phyloP scores from a whole-genome alignment of 2,888 invertebrate genomes.

The Leucozona laternaria region DNA sequence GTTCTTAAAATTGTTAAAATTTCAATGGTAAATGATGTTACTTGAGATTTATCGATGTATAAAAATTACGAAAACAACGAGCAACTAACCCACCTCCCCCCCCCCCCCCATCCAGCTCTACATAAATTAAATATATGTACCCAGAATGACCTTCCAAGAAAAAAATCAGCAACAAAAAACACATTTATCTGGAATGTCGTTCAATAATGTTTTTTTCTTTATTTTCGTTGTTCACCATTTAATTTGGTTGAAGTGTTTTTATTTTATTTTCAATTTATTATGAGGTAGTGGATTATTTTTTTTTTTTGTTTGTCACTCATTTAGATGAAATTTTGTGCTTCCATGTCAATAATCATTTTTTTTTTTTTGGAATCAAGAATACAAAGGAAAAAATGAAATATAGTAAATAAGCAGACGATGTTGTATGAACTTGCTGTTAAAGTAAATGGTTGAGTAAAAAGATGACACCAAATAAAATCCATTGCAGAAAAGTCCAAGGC shows the following conservation, averaged over 20 bases:
- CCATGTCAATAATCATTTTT: neutral
- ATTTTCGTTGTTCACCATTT: constrained; percentile 10
- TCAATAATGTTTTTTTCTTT: constrained; percentile 3
- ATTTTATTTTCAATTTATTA: constrained; percentile 23
- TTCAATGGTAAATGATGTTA: constrained; percentile 27
- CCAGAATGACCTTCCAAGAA: constrained; percentile 30
- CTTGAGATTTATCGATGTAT: constrained; percentile 25
- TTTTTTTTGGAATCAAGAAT: neutral
- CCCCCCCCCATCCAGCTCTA: neutral
- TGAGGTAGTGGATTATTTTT: neutral
- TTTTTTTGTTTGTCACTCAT: constrained; percentile 9
- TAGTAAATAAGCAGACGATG: neutral
- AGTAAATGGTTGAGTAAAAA: neutral
- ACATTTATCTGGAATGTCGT: constrained; percentile 26
- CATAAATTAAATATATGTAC: neutral
- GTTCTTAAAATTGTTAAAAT: neutral
- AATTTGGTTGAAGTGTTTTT: constrained; percentile 27
- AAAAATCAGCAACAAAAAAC: neutral
- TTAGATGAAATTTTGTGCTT: constrained; percentile 28
- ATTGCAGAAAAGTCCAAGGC: too few species aligned
- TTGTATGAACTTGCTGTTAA: neutral
- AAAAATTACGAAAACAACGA: neutral
- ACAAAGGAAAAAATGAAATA: neutral
- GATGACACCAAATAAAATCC: neutral
- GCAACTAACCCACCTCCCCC: neutral